These are phyloP conservation scores for Pogonomyrmex californicus DNA, from an alignment of 1,140 invertebrate genomes.

Conservation along the genomic window DNA sequence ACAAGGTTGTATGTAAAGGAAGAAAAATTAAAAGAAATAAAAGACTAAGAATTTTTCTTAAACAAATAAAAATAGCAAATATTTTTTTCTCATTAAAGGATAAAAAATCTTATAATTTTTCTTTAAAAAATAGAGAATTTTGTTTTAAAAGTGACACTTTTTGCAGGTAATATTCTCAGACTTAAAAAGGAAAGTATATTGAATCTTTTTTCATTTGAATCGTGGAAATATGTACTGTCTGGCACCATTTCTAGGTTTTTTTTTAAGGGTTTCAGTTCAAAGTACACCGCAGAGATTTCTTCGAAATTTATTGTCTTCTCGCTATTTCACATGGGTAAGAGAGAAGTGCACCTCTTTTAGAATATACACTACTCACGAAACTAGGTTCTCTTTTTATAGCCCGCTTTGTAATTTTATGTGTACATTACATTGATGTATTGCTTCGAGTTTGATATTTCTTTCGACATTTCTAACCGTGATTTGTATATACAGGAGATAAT, in stretches of 20 bases:
- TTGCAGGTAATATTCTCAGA: neutral
- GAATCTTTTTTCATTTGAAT: neutral
- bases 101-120: neutral
- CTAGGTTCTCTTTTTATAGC: neutral
- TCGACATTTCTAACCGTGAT: neutral
- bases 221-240: slow-evolving; percentile 3
- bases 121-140: neutral
- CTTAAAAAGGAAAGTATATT: neutral
- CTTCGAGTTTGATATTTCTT: slow-evolving; percentile 1
- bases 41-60: neutral
- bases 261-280: neutral
- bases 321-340: neutral
- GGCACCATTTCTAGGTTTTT: neutral
- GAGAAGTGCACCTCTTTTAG: neutral
- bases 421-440: slow-evolving; percentile 18
- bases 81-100: neutral
- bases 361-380: neutral
- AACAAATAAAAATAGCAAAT: neutral
- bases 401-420: slow-evolving; percentile 23
- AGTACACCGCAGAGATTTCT: slow-evolving; percentile 29
- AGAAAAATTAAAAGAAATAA: neutral
- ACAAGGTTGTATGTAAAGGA: neutral
- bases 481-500: neutral
- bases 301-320: slow-evolving; percentile 41
- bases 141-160: neutral